phyloP scores from a whole-genome alignment of 2,113 vertebrate genomes.

The Ceyx melanurus region DNA sequence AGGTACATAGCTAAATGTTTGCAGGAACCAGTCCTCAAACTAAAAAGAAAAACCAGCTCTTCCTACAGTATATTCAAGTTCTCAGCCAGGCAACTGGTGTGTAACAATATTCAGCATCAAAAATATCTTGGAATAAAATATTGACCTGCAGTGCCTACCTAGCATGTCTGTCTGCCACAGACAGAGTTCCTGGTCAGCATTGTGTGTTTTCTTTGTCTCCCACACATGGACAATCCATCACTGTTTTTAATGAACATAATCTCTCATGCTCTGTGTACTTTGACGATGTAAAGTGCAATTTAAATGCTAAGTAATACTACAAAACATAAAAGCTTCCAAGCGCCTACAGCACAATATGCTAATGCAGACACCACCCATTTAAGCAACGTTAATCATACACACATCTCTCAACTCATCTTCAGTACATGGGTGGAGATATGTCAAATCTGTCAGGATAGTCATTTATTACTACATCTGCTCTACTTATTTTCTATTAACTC shows the following conservation, averaged over 20 bases:
- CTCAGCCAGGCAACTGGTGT: background rate
- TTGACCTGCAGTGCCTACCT: background rate
- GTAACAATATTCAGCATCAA: background rate
- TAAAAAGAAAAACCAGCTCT: background rate
- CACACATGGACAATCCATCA: background rate
- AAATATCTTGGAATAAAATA: background rate
- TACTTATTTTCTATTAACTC: conserved; percentile 23
- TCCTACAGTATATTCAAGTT: background rate
- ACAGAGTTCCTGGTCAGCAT: background rate
- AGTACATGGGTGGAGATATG: conserved; percentile 27
- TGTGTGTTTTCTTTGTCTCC: background rate
- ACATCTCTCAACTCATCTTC: conserved; percentile 9
- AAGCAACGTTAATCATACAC: conserved; percentile 19
- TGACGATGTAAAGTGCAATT: background rate
- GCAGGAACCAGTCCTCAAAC: background rate
- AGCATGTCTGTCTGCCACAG: background rate
- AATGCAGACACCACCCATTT: conserved; percentile 30
- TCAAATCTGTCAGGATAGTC: background rate
- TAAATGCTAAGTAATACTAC: conserved; percentile 30
- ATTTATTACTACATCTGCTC: conserved; percentile 38
- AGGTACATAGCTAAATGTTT: background rate
- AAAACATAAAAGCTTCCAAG: background rate
- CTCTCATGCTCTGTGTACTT: background rate
- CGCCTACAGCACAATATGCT: background rate
- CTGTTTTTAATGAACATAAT: background rate